phyloP scores from a whole-genome alignment of 2,888 invertebrate species.

The Chesias legatella region DNA sequence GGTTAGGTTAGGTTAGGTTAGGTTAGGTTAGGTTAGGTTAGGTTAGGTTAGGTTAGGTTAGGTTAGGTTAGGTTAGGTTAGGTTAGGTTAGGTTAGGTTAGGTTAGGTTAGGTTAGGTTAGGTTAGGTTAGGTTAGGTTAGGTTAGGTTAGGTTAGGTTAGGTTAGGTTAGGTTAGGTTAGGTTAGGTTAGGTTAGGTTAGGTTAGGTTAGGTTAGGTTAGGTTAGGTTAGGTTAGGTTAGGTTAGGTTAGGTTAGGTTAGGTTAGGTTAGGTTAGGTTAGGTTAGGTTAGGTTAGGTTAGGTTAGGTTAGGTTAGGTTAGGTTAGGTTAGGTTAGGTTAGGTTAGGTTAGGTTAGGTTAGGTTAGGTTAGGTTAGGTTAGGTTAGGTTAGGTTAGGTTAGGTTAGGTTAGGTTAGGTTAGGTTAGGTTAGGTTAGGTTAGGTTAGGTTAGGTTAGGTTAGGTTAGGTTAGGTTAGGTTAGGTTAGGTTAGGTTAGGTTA shows the following conservation, averaged over 20 bases:
- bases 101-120: slow-evolving; percentile 13
- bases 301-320: slow-evolving; percentile 17
- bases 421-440: slow-evolving; percentile 19
- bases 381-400: slow-evolving; percentile 11
- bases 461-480: slow-evolving; percentile 21
- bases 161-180: slow-evolving; percentile 10
- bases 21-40: slow-evolving; percentile 11
- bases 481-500: slow-evolving; percentile 4
- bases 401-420: slow-evolving; percentile 15
- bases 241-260: slow-evolving; percentile 19
- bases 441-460: slow-evolving; percentile 23
- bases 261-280: slow-evolving; percentile 14
- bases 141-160: slow-evolving; percentile 19
- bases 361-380: slow-evolving; percentile 21
- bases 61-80: slow-evolving; percentile 12
- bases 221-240: slow-evolving; percentile 16
- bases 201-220: slow-evolving; percentile 13
- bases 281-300: slow-evolving; percentile 15
- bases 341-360: slow-evolving; percentile 23
- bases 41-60: slow-evolving; percentile 15
- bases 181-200: slow-evolving; percentile 11
- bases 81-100: slow-evolving; percentile 12
- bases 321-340: slow-evolving; percentile 17
- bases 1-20: slow-evolving; percentile 13
- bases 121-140: slow-evolving; percentile 13